These are phyloP conservation scores for Trachelus tabidus DNA, from an alignment of 2,888 invertebrate genomes.

Conservation along the genomic window DNA sequence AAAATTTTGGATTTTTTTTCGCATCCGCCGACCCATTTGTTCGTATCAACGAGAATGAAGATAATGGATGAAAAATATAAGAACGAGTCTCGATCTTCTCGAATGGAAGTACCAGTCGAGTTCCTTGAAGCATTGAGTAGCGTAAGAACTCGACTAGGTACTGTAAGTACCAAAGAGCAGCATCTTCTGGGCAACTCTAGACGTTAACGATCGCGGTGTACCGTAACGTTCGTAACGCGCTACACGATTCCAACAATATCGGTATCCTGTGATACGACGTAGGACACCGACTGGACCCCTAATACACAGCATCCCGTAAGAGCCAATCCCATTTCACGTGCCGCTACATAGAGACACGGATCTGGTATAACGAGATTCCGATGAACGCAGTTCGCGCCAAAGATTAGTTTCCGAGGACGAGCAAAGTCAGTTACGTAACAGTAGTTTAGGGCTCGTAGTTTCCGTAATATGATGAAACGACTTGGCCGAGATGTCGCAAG, in stretches of 20 bases:
- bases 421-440: background rate
- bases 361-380: background rate
- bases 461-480: background rate
- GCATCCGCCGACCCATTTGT: background rate
- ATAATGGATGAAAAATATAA: background rate
- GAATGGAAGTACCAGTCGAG: slow-evolving; percentile 32
- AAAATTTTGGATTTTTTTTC: background rate
- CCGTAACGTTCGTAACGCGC: slow-evolving; percentile 38
- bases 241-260: slow-evolving; percentile 45
- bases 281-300: background rate
- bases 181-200: slow-evolving; percentile 34
- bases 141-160: slow-evolving; percentile 28
- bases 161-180: slow-evolving; percentile 39
- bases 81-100: slow-evolving; percentile 27
- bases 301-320: background rate
- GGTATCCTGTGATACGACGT: background rate
- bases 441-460: background rate
- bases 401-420: background rate
- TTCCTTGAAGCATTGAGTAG: slow-evolving; percentile 39
- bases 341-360: background rate
- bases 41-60: background rate
- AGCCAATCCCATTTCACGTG: background rate
- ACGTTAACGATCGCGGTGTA: slow-evolving; percentile 51
- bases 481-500: background rate
- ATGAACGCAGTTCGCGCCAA: background rate